phyloP scores from a whole-genome alignment of 2,113 vertebrate species.

The Myanophis thanlyinensis region DNA sequence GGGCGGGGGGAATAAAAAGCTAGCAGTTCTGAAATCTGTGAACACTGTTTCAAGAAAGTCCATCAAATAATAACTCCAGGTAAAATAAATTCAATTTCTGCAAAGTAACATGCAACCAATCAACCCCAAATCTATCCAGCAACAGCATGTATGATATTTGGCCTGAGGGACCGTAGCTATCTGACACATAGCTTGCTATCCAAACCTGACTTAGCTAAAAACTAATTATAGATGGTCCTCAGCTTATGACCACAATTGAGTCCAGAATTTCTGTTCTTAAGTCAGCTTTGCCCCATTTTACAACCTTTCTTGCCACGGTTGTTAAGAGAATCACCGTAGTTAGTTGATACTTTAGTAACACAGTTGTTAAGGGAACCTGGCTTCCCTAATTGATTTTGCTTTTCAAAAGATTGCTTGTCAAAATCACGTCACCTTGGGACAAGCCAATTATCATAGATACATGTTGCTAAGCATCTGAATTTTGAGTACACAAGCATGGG shows the following conservation, averaged over 20 bases:
- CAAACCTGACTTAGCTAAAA: background rate
- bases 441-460: background rate
- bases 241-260: background rate
- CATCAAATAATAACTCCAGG: background rate
- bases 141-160: too few species aligned
- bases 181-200: background rate
- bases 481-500: too few species aligned
- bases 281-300: too few species aligned
- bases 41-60: background rate
- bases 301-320: too few species aligned
- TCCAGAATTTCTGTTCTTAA: background rate
- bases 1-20: background rate
- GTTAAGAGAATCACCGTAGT: too few species aligned
- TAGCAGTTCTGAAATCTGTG: background rate
- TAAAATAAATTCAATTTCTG: background rate
- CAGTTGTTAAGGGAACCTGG: too few species aligned
- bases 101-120: background rate
- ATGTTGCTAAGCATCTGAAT: too few species aligned
- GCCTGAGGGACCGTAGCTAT: background rate
- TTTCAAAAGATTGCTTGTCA: background rate
- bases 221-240: background rate
- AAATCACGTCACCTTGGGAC: background rate
- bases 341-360: too few species aligned
- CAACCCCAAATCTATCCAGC: background rate
- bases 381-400: too few species aligned